Percentiles rank a stretch among this genome's conserved stretches.
These are phyloP conservation scores for Drosophila robusta DNA, from an alignment of 2,888 invertebrate genomes.

Conservation along the genomic window DNA sequence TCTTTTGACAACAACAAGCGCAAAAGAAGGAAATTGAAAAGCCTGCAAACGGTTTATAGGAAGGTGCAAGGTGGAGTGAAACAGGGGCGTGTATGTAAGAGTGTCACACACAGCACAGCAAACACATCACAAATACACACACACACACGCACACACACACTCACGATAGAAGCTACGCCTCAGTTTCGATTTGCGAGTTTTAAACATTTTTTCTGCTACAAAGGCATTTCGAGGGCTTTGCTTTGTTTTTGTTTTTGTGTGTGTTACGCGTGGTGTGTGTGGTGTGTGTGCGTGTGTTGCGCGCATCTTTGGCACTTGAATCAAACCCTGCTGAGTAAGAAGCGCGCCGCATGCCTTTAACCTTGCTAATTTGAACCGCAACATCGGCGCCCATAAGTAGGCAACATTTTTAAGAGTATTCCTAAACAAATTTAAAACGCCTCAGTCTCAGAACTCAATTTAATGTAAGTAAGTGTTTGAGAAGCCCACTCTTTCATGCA, in stretches of 20 bases:
- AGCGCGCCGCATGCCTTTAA: conserved; percentile 16
- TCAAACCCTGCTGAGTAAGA: conserved; percentile 31
- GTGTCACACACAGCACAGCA: conserved; percentile 26
- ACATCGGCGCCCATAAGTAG: conserved; percentile 41
- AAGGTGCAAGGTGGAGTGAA: background rate
- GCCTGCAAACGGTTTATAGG: conserved; percentile 36
- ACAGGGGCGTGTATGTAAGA: conserved; percentile 6
- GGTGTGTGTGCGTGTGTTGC: conserved; percentile 5
- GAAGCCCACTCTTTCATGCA: no score
- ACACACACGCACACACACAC: background rate
- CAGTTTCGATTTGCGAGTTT: conserved; percentile 53
- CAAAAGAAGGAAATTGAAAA: conserved; percentile 72
- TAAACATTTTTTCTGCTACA: conserved; percentile 32
- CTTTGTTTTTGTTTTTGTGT: conserved; percentile 17
- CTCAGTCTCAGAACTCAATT: background rate
- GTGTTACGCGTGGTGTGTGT: background rate
- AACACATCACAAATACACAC: conserved; percentile 7
- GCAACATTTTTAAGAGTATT: conserved; percentile 24
- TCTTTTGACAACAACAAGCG: conserved; percentile 43
- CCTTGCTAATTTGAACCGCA: conserved; percentile 20
- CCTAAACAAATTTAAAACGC: background rate
- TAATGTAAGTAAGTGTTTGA: background rate
- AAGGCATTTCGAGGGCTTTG: conserved; percentile 30
- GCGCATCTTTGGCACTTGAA: conserved; percentile 11
- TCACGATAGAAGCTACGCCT: conserved; percentile 25